Percentiles rank a stretch among this genome's conserved stretches.
Evolutionary conservation across 2,797 vertebrate genomes (phyloP).

Genomic region (Lacerta agilis): DNA sequence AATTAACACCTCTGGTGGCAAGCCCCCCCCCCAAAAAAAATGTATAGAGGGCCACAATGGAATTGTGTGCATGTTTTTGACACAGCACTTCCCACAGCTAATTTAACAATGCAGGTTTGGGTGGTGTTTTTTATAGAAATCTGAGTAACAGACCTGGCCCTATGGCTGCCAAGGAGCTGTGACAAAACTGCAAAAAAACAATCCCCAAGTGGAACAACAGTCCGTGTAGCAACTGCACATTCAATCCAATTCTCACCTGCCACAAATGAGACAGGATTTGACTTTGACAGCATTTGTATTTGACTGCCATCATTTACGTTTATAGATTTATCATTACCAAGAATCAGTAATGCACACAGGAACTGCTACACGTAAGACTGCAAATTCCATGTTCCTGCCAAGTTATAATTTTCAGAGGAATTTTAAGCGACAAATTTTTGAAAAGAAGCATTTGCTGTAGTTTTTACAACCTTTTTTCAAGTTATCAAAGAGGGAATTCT

Average conservation of each 20-base stretch:
- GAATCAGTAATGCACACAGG: background rate
- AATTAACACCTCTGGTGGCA: background rate
- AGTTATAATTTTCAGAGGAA: background rate
- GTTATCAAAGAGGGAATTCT: slow-evolving; percentile 22
- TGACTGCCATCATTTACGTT: background rate
- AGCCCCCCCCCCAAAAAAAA: background rate
- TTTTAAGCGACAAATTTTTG: slow-evolving; percentile 25
- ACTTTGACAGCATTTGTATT: background rate
- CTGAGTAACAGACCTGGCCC: background rate
- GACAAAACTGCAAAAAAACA: background rate
- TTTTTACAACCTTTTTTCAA: slow-evolving; percentile 10
- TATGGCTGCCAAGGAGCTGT: background rate
- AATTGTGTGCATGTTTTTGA: background rate
- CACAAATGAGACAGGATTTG: background rate
- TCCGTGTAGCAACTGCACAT: background rate
- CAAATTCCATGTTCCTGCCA: background rate
- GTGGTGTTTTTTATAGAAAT: background rate
- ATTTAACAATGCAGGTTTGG: background rate
- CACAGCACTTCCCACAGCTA: background rate
- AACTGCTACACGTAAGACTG: background rate
- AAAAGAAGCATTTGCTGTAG: background rate
- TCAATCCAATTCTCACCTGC: background rate
- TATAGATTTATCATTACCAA: slow-evolving; percentile 8
- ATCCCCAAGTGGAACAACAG: background rate
- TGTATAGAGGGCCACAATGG: background rate